Percentiles rank a stretch among this genome's conserved stretches.
Evolutionary conservation across 2,113 vertebrate species (phyloP).

Genomic region (Oncorhynchus masou): DNA sequence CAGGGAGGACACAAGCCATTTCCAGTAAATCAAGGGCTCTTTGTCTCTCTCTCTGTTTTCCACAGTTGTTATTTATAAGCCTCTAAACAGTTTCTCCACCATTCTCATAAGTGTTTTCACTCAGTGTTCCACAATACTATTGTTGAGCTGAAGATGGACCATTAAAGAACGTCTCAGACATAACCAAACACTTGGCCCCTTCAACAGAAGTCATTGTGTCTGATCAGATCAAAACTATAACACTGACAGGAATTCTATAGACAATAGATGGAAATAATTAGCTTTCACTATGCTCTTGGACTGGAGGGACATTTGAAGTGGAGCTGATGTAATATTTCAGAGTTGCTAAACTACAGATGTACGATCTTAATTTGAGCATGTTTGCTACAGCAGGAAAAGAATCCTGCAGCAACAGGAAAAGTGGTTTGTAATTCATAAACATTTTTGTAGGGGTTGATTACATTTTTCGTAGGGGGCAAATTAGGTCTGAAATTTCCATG

Average conservation of each 20-base stretch:
- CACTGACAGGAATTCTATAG: constrained; percentile 45
- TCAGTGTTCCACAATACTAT: constrained; percentile 37
- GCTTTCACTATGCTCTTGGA: constrained; percentile 39
- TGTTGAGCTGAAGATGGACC: constrained; percentile 30
- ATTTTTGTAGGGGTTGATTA: too few relatives aligned
- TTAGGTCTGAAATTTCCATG: too few relatives aligned
- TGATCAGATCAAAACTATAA: constrained; percentile 31
- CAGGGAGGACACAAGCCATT: constrained; percentile 56
- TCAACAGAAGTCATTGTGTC: constrained; percentile 22
- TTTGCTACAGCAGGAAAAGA: too few relatives aligned
- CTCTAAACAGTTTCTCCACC: constrained; percentile 50
- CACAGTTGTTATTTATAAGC: constrained; percentile 66
- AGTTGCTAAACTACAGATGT: constrained; percentile 12
- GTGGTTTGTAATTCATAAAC: too few relatives aligned
- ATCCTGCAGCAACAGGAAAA: too few relatives aligned
- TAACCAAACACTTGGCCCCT: constrained; percentile 22
- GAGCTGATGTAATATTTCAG: constrained; percentile 41
- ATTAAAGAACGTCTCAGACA: constrained; percentile 26
- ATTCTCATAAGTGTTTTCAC: constrained; percentile 57
- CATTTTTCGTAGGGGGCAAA: too few relatives aligned
- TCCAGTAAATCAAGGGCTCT: constrained; percentile 70
- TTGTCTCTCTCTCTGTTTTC: constrained; percentile 30
- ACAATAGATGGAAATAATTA: constrained; percentile 59
- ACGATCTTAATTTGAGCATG: too few relatives aligned
- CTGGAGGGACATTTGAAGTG: constrained; percentile 22